Conservation (phyloP, 2,888 invertebrate species). For the Tholera decimalis region DNA sequence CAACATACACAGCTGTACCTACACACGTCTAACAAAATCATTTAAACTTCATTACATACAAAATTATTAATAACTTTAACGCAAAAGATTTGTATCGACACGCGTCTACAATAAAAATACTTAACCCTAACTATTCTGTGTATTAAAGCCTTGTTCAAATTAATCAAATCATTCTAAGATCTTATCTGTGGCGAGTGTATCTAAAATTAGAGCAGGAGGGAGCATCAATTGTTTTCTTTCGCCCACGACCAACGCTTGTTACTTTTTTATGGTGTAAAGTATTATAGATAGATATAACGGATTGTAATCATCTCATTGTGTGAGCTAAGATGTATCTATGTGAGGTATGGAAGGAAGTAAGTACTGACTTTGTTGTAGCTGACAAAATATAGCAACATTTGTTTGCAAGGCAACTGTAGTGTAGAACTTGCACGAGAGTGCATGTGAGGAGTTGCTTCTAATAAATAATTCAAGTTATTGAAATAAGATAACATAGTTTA, state of each 20-base stretch:
- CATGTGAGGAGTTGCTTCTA: too few species aligned
- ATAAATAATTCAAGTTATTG: too few species aligned
- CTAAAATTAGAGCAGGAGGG: conserved; percentile 90
- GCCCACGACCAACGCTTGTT: conserved; percentile 85
- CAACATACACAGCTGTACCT: conserved; percentile 61
- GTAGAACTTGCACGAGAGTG: too few species aligned
- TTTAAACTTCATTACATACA: conserved; percentile 86
- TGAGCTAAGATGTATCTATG: conserved; percentile 86
- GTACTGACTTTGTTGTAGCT: conserved; percentile 56
- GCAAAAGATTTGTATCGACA: conserved; percentile 87
- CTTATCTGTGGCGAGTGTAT: conserved; percentile 82
- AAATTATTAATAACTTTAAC: conserved; percentile 85
- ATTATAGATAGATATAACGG: conserved; percentile 88
- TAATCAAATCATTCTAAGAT: conserved; percentile 89
- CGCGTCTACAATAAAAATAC: conserved; percentile 89
- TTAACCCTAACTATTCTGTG: conserved; percentile 85
- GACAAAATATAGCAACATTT: not conserved
- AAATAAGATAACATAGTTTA: not conserved
- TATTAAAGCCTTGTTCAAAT: conserved; percentile 87
- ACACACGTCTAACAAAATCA: conserved; percentile 68
- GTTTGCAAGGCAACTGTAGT: too few species aligned
- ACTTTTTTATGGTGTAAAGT: conserved; percentile 82
- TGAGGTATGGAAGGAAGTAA: conserved; percentile 71
- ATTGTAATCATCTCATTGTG: conserved; percentile 91
- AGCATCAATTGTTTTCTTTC: conserved; percentile 89